Evolutionary conservation across 1,140 invertebrate species (phyloP).

Genomic region (Brachionus plicatilis): DNA sequence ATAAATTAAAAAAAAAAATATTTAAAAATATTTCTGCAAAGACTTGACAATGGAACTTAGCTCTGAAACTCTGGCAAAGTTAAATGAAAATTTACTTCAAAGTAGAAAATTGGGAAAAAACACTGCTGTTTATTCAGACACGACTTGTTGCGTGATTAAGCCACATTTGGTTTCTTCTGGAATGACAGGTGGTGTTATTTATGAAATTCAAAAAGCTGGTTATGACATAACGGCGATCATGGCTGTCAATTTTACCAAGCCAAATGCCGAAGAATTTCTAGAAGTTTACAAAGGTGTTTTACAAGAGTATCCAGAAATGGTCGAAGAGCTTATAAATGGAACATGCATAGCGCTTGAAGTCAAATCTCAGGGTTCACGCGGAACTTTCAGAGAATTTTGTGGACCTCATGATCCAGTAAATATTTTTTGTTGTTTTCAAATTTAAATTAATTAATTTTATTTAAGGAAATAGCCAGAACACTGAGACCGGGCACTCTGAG

Average conservation of each 20-base stretch:
- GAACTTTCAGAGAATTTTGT: constrained; percentile 73
- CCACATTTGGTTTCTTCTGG: constrained; percentile 76
- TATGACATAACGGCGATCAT: constrained; percentile 73
- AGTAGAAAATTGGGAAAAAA: constrained; percentile 62
- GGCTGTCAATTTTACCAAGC: constrained; percentile 61
- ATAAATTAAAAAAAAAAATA: neutral
- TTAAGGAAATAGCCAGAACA: constrained; percentile 74
- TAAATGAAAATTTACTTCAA: neutral
- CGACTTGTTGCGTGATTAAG: constrained; percentile 77
- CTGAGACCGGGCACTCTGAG: constrained; percentile 74
- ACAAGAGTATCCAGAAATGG: constrained; percentile 75
- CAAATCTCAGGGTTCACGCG: constrained; percentile 60
- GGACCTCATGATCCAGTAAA: constrained; percentile 80
- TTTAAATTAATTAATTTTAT: constrained; percentile 18
- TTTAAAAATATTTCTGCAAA: neutral
- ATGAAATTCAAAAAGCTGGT: constrained; percentile 67
- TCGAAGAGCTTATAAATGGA: constrained; percentile 71
- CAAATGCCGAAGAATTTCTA: constrained; percentile 80
- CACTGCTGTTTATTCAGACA: constrained; percentile 63
- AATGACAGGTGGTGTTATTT: constrained; percentile 65
- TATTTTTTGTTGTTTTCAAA: constrained; percentile 32
- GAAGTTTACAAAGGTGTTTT: constrained; percentile 88
- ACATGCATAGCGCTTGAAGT: constrained; percentile 80
- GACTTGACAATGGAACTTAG: constrained; percentile 5
- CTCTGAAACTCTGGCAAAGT: neutral